A percentile compares a stretch with the other conserved stretches of the same genome.
Evolutionary conservation across 2,113 vertebrate genomes (phyloP).

Genomic region (Atlantisia rogersi): DNA sequence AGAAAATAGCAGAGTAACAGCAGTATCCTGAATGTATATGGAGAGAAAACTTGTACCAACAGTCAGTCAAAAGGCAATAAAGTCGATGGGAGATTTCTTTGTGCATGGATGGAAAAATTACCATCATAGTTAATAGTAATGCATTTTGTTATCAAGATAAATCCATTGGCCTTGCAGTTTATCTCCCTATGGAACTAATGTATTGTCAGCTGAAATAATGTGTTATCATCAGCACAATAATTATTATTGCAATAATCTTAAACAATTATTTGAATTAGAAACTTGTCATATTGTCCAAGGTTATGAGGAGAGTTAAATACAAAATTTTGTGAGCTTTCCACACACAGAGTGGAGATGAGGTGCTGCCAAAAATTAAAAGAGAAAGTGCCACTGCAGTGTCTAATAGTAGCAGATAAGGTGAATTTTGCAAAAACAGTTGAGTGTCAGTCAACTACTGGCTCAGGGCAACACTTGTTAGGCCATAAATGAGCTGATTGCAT

Average conservation of each 20-base stretch:
- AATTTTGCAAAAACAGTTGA: neutral
- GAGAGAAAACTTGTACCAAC: neutral
- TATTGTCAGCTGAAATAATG: constrained; percentile 40
- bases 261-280: constrained; percentile 43
- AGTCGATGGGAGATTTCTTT: constrained; percentile 21
- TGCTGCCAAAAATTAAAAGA: neutral
- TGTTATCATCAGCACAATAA: constrained; percentile 26
- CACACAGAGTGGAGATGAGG: neutral
- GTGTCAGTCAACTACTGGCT: neutral
- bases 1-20: neutral
- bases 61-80: neutral
- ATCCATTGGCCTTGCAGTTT: constrained; percentile 32
- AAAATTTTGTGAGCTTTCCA: neutral
- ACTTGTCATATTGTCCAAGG: neutral
- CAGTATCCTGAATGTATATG: neutral
- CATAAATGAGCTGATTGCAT: constrained; percentile 37
- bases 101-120: neutral
- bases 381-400: neutral
- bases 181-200: constrained; percentile 46
- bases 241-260: constrained; percentile 22
- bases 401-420: neutral
- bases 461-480: neutral
- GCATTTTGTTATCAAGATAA: constrained; percentile 37
- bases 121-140: neutral
- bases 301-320: neutral